Conservation (phyloP, 2,113 vertebrate species). For the Erythrocebus patas region DNA sequence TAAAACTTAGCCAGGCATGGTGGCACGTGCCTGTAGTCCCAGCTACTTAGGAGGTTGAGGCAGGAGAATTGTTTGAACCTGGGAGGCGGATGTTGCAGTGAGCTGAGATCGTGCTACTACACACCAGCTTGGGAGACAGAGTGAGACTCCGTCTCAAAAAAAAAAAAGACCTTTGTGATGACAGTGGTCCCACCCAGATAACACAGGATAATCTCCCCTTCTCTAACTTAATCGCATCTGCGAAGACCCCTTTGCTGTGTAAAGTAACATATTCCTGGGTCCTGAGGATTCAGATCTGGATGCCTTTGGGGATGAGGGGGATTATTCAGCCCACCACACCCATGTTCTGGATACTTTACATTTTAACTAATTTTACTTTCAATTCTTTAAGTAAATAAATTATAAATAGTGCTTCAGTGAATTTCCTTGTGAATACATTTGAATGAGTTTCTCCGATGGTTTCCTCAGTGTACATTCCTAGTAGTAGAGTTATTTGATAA, state of each 20-base stretch:
- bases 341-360: not conserved
- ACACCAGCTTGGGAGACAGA: no score
- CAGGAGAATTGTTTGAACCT: no score
- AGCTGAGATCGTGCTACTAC: no score
- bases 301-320: not conserved
- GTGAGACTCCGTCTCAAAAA: not conserved
- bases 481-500: not conserved
- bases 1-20: no score
- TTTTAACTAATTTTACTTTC: conserved; percentile 6
- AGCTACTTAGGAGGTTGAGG: no score
- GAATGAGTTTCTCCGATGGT: conserved; percentile 11
- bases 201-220: not conserved
- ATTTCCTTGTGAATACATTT: not conserved
- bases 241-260: not conserved
- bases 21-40: no score
- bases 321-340: not conserved
- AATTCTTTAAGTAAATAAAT: not conserved
- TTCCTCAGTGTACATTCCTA: conserved; percentile 35
- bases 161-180: not conserved
- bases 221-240: not conserved
- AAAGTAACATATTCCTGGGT: not conserved
- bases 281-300: not conserved
- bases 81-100: no score
- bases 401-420: not conserved
- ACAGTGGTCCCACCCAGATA: not conserved